Conservation (phyloP, 2,888 invertebrate species). For the Stomorhina lunata region DNA sequence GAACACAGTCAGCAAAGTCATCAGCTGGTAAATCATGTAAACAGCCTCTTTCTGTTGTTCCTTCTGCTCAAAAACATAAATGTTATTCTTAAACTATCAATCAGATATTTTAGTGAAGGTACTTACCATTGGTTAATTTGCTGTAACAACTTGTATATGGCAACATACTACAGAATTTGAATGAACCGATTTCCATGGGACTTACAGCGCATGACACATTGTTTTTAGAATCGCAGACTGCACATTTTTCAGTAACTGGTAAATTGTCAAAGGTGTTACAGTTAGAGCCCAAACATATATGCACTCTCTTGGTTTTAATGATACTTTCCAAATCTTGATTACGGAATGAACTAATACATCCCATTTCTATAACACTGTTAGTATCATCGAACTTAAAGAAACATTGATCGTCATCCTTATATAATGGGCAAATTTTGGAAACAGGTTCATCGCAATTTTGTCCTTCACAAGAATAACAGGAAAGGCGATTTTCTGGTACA, state of each 20-base stretch:
- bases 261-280: constrained; percentile 71
- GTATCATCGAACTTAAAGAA: constrained; percentile 70
- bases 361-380: constrained; percentile 72
- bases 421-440: constrained; percentile 68
- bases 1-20: constrained; percentile 72
- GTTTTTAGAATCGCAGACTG: constrained; percentile 71
- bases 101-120: not conserved
- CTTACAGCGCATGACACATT: constrained; percentile 72
- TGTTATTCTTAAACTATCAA: not conserved
- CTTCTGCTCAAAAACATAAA: constrained; percentile 68
- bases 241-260: constrained; percentile 68
- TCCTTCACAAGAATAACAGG: constrained; percentile 71
- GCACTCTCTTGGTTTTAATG: constrained; percentile 73
- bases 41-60: constrained; percentile 74
- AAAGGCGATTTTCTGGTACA: constrained; percentile 71
- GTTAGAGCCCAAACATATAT: constrained; percentile 72
- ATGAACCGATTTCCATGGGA: constrained; percentile 68
- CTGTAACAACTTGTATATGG: constrained; percentile 74
- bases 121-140: constrained; percentile 68
- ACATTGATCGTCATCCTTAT: constrained; percentile 73
- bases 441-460: constrained; percentile 71
- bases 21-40: constrained; percentile 69
- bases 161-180: constrained; percentile 69
- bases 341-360: constrained; percentile 75
- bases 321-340: constrained; percentile 71